Evolutionary conservation across 2,113 vertebrate species (phyloP), one percentile per base, ranked within the genome.

Genomic region (Marmota flaviventris): DNA sequence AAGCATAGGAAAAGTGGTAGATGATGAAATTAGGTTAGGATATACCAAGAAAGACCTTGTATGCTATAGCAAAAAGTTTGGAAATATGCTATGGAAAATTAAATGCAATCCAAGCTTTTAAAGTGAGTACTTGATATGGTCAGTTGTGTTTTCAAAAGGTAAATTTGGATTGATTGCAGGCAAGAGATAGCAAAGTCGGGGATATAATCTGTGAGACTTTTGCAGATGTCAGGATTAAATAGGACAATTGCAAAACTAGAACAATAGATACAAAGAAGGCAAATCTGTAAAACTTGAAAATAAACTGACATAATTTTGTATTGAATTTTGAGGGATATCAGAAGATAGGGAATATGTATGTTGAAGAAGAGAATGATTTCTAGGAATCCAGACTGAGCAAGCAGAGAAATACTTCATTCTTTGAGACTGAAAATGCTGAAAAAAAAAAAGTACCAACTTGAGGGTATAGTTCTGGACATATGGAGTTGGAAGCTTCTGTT

Each of bases 271-370:
- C 39, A 90, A 67, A 72, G 29, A 83, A 95, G 56, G 12, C 14
- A 58, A 81, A 89, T 92, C 85, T 75, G 72, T 37, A 79, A 73
- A 89, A 75, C 10, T 91, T 75, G 90, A 39, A 91, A 87, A 51
- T 69, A 37, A 86, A 76, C 11, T 96, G 76, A 61, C 20, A 73
- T 29, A 45, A 73, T 85, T 73, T 79, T 45, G 34, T 90, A 32
- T 73, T 83, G 25, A 29, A 53, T 77, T 77, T 86, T 94, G 79
- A 72, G 22, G 45, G 56, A 8, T 92, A 25, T 34, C 69, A 34
- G 24, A 86, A 86, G 69, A 85, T 29, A 18, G 63, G 67, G 10
- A n/a, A 72, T 75, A n/a, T 13, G 4, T 18, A 76, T 34, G 34
- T 37, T 42, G 61, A 94, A 81, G 63, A 81, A 69, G 25, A 94